Percentiles rank a stretch among this genome's conserved stretches.
phyloP scores from a whole-genome alignment of 1,140 invertebrate species.

The Drosophila virilis region DNA sequence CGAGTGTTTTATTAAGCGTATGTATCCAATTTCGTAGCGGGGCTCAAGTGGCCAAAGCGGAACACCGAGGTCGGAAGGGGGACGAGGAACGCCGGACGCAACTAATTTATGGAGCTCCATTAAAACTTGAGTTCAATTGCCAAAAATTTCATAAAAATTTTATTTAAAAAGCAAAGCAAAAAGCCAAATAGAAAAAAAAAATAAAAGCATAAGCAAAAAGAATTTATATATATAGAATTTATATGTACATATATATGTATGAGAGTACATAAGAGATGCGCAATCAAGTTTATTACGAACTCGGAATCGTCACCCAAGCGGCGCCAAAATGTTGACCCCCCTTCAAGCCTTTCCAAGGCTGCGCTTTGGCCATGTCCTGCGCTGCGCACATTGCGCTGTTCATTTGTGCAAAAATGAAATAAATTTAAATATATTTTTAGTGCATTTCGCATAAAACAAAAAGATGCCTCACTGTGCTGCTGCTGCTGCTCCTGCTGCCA shows the following conservation, averaged over 20 bases:
- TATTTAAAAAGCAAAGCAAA: constrained; percentile 67
- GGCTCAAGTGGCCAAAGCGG: constrained; percentile 65
- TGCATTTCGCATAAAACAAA: constrained; percentile 83
- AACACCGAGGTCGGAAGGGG: constrained; percentile 13
- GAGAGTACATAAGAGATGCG: constrained; percentile 65
- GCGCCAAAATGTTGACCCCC: constrained; percentile 55
- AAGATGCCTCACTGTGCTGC: constrained; percentile 70
- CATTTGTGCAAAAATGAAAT: constrained; percentile 80
- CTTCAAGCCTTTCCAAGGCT: constrained; percentile 48
- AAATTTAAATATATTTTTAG: constrained; percentile 83
- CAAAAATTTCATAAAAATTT: constrained; percentile 83
- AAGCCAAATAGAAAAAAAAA: constrained; percentile 18
- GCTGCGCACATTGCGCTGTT: constrained; percentile 62
- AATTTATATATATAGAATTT: constrained; percentile 16
- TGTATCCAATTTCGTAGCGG: constrained; percentile 76
- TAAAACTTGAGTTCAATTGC: constrained; percentile 82
- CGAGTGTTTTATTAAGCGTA: constrained; percentile 79
- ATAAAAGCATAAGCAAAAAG: constrained; percentile 7
- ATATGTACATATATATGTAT: constrained; percentile 4
- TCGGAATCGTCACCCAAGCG: constrained; percentile 66
- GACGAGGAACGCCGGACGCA: constrained; percentile 37
- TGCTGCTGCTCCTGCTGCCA: not conserved
- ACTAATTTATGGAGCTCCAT: constrained; percentile 81
- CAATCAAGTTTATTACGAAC: constrained; percentile 79
- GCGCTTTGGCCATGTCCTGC: constrained; percentile 36